Percentiles rank a stretch among this genome's conserved stretches.
phyloP scores from a whole-genome alignment of 2,797 vertebrate species.

The Channallabes apus region DNA sequence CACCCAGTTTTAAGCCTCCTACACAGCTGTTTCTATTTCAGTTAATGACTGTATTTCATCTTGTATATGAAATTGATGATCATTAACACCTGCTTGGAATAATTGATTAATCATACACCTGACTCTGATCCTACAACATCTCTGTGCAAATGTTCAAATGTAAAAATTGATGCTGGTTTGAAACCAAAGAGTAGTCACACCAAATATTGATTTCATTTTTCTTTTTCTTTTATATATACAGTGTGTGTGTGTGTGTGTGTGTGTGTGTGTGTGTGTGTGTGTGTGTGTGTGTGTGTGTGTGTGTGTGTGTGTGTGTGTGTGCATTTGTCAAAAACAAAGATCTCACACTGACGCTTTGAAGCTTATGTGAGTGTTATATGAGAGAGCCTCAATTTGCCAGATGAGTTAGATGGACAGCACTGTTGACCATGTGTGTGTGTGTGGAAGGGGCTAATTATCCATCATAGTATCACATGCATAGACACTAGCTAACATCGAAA shows the following conservation, averaged over 20 bases:
- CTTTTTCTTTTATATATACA: too few species aligned
- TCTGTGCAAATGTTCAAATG: too few species aligned
- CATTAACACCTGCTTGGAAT: too few species aligned
- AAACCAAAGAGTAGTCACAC: too few species aligned
- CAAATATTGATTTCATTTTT: too few species aligned
- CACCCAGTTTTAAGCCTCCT: too few species aligned
- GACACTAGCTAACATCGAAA: not conserved
- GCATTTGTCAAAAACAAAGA: constrained; percentile 10
- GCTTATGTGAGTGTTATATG: constrained; percentile 51
- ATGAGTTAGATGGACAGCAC: constrained; percentile 55
- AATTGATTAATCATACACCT: too few species aligned
- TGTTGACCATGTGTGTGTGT: constrained; percentile 44
- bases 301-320: constrained; percentile 19
- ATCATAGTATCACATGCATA: constrained; percentile 1
- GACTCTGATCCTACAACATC: too few species aligned
- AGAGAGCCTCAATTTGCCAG: constrained; percentile 56
- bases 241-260: not conserved
- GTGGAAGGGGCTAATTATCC: not conserved
- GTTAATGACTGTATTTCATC: too few species aligned
- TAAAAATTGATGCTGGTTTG: too few species aligned
- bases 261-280: not conserved
- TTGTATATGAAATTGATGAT: too few species aligned
- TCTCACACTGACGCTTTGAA: constrained; percentile 33
- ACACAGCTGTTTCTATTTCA: too few species aligned
- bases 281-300: constrained; percentile 3